Percentiles rank a stretch among this genome's conserved stretches.
These are phyloP conservation scores for Nomada fucata DNA, from an alignment of 2,888 invertebrate species.

Conservation along the genomic window DNA sequence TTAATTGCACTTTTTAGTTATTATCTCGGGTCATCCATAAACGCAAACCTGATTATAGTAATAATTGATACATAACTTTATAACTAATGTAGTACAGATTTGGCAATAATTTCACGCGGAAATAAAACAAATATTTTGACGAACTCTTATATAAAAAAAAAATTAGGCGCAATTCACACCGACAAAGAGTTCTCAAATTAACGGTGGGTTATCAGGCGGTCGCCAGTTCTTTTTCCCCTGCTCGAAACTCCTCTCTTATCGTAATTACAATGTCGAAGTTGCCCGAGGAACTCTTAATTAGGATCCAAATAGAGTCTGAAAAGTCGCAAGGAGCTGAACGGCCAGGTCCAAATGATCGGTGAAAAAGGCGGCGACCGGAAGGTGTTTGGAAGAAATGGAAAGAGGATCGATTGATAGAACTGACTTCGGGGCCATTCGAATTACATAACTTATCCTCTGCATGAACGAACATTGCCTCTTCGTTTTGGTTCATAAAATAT, in stretches of 20 bases:
- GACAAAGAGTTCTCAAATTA: background rate
- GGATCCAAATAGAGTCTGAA: constrained; percentile 41
- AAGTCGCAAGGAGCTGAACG: constrained; percentile 34
- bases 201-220: constrained; percentile 25
- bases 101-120: no score
- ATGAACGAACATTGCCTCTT: constrained; percentile 30
- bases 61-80: no score
- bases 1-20: no score
- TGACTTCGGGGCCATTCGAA: constrained; percentile 8
- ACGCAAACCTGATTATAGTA: no score
- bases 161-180: constrained; percentile 3
- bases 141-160: background rate
- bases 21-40: no score
- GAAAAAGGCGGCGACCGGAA: constrained; percentile 23
- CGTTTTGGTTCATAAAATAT: constrained; percentile 33
- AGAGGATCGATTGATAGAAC: background rate
- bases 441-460: constrained; percentile 40
- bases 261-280: constrained; percentile 40
- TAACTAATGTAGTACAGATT: no score
- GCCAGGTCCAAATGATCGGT: constrained; percentile 26
- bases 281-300: constrained; percentile 61
- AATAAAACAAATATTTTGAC: no score
- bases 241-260: constrained; percentile 32
- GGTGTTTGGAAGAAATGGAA: constrained; percentile 6
- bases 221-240: constrained; percentile 9